Percentiles rank a stretch among this genome's conserved stretches.
phyloP scores from a whole-genome alignment of 2,113 vertebrate species.

The Puntigrus tetrazona region DNA sequence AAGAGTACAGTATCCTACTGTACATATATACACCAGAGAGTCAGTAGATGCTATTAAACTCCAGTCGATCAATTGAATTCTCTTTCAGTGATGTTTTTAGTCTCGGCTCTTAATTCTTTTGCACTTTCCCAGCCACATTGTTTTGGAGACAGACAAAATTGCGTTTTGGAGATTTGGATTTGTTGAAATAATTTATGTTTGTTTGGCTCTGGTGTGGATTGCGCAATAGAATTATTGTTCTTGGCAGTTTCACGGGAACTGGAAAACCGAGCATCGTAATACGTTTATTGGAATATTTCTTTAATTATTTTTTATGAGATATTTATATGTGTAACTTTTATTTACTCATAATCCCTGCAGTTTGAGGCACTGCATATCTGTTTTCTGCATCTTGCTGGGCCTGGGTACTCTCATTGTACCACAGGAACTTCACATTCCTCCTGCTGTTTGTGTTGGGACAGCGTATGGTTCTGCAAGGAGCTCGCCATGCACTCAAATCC shows the following conservation, averaged over 20 bases:
- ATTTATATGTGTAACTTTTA: conserved; percentile 52
- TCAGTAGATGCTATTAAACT: neutral
- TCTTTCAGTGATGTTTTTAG: neutral
- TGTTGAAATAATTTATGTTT: conserved; percentile 62
- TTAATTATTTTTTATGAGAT: conserved; percentile 47
- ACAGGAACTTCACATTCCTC: conserved; percentile 49
- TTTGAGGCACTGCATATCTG: conserved; percentile 48
- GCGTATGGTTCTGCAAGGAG: conserved; percentile 33
- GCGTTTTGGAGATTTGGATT: conserved; percentile 61
- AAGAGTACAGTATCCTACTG: conserved; percentile 52
- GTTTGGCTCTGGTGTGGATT: conserved; percentile 60
- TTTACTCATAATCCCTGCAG: conserved; percentile 49
- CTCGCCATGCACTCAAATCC: conserved; percentile 13
- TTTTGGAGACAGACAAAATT: conserved; percentile 50
- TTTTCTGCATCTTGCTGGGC: conserved; percentile 44
- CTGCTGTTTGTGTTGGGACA: conserved; percentile 57
- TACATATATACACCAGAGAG: conserved; percentile 46
- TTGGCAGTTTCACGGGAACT: conserved; percentile 56
- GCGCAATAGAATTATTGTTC: conserved; percentile 62
- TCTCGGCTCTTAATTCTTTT: conserved; percentile 15
- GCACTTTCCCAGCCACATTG: conserved; percentile 6
- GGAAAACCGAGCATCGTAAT: conserved; percentile 56
- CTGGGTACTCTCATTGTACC: conserved; percentile 37
- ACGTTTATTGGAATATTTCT: conserved; percentile 54
- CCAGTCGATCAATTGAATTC: neutral